A percentile compares a stretch with the other conserved stretches of the same genome.
Evolutionary conservation across 2,113 vertebrate species (phyloP).

Genomic region (Alligator mississippiensis): DNA sequence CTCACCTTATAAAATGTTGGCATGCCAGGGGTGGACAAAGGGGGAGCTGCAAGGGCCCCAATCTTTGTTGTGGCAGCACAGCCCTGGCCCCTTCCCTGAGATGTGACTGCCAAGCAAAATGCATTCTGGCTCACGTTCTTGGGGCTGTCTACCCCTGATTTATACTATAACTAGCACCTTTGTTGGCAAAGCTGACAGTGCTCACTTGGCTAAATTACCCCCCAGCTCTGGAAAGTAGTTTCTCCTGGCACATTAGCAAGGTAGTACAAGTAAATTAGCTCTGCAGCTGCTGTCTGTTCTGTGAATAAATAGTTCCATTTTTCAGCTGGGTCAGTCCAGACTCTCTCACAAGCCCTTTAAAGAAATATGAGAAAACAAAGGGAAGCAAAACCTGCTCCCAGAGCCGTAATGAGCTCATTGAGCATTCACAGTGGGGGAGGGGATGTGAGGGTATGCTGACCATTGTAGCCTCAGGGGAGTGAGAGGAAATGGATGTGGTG

Average conservation of each 20-base stretch:
- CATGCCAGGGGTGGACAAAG: too few relatives aligned
- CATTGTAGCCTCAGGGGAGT: too few relatives aligned
- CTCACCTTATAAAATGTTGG: too few relatives aligned
- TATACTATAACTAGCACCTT: not conserved
- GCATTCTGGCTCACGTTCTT: too few relatives aligned
- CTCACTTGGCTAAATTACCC: not conserved
- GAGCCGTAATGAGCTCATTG: too few relatives aligned
- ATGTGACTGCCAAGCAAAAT: too few relatives aligned
- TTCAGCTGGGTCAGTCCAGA: not conserved
- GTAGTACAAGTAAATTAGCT: not conserved
- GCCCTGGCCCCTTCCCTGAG: too few relatives aligned
- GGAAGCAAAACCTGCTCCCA: not conserved
- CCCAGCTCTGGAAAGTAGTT: not conserved
- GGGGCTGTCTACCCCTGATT: not conserved
- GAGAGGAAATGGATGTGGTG: too few relatives aligned
- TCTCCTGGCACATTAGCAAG: not conserved
- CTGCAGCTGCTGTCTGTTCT: not conserved
- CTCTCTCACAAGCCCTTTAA: not conserved
- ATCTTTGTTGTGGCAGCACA: too few relatives aligned
- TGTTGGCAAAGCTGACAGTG: not conserved
- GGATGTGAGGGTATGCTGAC: too few relatives aligned
- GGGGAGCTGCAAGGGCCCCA: too few relatives aligned
- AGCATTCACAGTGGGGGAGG: too few relatives aligned
- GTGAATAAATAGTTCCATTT: not conserved
- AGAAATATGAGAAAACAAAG: not conserved